phyloP scores from a whole-genome alignment of 2,888 invertebrate species.

The Theodoxus fluviatilis region DNA sequence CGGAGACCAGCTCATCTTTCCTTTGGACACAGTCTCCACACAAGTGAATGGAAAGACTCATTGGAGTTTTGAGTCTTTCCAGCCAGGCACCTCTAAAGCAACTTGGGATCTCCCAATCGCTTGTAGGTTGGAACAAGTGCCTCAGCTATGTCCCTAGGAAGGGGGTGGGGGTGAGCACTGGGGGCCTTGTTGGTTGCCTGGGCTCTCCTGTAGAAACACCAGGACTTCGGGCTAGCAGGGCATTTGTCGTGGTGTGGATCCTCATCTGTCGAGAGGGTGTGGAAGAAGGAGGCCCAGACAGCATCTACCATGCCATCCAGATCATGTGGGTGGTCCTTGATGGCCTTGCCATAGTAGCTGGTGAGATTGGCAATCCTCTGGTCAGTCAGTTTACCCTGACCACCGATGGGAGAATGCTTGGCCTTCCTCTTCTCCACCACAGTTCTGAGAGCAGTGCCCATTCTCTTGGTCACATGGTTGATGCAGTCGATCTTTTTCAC shows the following conservation, averaged over 20 bases:
- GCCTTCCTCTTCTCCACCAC: constrained; percentile 10
- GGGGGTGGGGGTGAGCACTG: not conserved
- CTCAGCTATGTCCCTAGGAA: too few relatives aligned
- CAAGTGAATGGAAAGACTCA: too few relatives aligned
- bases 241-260: not conserved
- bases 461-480: too few relatives aligned
- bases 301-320: not conserved
- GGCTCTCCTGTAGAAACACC: constrained; percentile 10
- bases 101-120: too few relatives aligned
- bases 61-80: too few relatives aligned
- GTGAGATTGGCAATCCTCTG: not conserved
- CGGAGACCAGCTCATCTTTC: too few relatives aligned
- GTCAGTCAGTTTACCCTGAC: constrained; percentile 8
- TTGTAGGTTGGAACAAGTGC: too few relatives aligned
- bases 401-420: not conserved
- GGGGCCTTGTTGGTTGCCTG: too few relatives aligned
- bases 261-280: not conserved
- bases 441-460: constrained; percentile 1
- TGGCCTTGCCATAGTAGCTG: too few relatives aligned
- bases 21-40: too few relatives aligned
- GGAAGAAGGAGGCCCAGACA: constrained; percentile 11
- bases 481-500: constrained; percentile 13
- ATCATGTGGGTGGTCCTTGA: not conserved
- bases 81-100: too few relatives aligned
- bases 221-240: not conserved